Percentiles rank a stretch among this genome's conserved stretches.
phyloP scores from a whole-genome alignment of 1,140 invertebrate species.

The Heliconius hewitsoni region DNA sequence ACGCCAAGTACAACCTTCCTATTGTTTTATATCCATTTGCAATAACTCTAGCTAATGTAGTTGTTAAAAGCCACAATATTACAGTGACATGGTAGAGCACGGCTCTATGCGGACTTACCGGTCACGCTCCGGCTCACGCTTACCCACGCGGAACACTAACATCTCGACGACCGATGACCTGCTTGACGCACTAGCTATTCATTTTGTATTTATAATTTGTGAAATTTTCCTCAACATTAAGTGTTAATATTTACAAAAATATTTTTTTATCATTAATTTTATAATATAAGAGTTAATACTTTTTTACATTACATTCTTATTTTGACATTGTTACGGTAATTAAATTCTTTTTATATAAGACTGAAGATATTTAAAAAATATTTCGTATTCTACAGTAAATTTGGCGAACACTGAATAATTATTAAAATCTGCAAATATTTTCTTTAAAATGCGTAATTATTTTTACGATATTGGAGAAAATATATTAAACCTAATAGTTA shows the following conservation, averaged over 20 bases:
- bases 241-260: neutral
- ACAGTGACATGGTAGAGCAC: constrained; percentile 44
- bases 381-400: too few species aligned
- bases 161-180: constrained; percentile 40
- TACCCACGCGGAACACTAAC: constrained; percentile 43
- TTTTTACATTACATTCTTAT: too few species aligned
- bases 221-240: neutral
- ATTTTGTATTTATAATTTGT: neutral
- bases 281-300: neutral
- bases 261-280: neutral
- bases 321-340: too few species aligned
- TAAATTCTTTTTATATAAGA: too few species aligned
- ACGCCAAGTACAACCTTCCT: neutral
- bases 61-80: constrained; percentile 14
- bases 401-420: too few species aligned
- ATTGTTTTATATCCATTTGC: constrained; percentile 2
- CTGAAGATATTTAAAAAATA: too few species aligned
- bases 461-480: too few species aligned
- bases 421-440: too few species aligned
- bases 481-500: too few species aligned
- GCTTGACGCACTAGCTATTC: constrained; percentile 32
- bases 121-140: constrained; percentile 39
- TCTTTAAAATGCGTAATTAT: too few species aligned
- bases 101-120: constrained; percentile 42
- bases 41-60: constrained; percentile 14